Evolutionary conservation across 2,797 vertebrate species (phyloP).

Genomic region (Crocodylus rhombifer): DNA sequence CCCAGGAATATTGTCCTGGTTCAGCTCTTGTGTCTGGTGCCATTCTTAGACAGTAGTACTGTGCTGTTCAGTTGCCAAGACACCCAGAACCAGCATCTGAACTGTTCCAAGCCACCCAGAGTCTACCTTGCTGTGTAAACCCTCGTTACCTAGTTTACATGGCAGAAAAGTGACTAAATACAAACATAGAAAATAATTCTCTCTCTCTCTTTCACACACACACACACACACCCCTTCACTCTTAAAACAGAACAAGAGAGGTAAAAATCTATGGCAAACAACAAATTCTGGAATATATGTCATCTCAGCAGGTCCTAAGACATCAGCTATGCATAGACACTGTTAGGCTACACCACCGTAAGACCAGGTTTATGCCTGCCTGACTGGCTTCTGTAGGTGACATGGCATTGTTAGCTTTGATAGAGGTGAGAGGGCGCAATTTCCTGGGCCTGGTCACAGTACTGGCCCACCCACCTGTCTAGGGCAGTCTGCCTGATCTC

Average conservation of each 20-base stretch:
- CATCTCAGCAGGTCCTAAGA: background rate
- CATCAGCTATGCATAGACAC: background rate
- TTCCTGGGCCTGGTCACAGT: no score
- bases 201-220: background rate
- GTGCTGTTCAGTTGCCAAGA: background rate
- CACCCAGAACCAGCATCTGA: background rate
- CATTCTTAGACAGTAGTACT: background rate
- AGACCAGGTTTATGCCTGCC: background rate
- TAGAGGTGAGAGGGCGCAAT: no score
- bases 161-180: background rate
- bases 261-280: background rate
- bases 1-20: background rate
- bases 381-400: background rate
- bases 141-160: background rate
- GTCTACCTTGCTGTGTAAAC: background rate
- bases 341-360: fast-evolving
- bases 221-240: background rate
- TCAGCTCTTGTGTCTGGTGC: background rate
- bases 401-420: background rate
- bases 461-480: no score
- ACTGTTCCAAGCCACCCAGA: background rate
- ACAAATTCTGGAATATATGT: background rate
- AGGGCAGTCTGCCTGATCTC: no score
- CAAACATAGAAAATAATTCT: background rate
- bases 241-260: background rate